Evolutionary conservation across 2,888 invertebrate genomes (phyloP).

Genomic region (Sceliomorpha sp.): DNA sequence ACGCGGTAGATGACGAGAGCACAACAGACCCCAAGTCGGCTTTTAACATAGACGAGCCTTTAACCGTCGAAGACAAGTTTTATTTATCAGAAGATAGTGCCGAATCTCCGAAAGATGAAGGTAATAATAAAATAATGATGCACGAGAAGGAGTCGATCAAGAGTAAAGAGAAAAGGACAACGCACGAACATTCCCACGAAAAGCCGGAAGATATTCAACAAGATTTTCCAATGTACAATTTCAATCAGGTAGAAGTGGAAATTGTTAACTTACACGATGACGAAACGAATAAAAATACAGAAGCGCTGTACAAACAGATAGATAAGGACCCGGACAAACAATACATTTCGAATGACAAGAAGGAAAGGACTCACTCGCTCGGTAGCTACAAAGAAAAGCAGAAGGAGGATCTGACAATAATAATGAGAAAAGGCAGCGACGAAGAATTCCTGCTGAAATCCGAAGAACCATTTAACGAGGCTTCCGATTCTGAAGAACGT

Average conservation of each 20-base stretch:
- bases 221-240: slow-evolving; percentile 77
- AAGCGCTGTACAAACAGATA: slow-evolving; percentile 52
- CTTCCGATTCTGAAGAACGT: slow-evolving; percentile 12
- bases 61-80: slow-evolving; percentile 1
- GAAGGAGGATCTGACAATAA: slow-evolving; percentile 62
- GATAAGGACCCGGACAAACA: slow-evolving; percentile 5
- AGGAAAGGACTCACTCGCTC: slow-evolving; percentile 54
- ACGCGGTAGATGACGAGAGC: not conserved
- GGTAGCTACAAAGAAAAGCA: slow-evolving; percentile 49
- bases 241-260: slow-evolving; percentile 80
- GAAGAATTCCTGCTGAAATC: slow-evolving; percentile 70
- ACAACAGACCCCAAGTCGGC: not conserved
- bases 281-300: slow-evolving; percentile 16
- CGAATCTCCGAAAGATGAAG: not conserved
- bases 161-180: slow-evolving; percentile 21
- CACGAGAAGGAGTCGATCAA: not conserved
- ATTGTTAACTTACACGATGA: slow-evolving; percentile 79
- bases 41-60: slow-evolving; percentile 8
- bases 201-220: slow-evolving; percentile 77
- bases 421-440: slow-evolving; percentile 67
- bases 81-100: not conserved
- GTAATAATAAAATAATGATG: no score
- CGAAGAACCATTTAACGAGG: slow-evolving; percentile 63
- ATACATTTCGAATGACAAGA: slow-evolving; percentile 23
- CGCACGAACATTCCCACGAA: slow-evolving; percentile 40